phyloP scores from a whole-genome alignment of 2,888 invertebrate species.

The Hesperia comma region DNA sequence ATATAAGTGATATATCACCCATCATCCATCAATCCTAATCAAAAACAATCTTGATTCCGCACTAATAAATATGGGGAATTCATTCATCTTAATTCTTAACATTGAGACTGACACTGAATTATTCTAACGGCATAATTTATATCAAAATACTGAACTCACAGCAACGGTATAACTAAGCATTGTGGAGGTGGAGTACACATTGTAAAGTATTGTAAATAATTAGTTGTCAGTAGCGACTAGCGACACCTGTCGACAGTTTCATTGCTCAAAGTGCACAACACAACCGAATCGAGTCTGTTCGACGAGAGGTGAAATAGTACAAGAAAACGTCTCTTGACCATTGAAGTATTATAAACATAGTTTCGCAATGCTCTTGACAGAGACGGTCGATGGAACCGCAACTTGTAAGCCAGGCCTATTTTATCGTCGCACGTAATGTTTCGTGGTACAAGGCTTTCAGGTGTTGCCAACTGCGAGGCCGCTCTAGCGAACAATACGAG shows the following conservation, averaged over 20 bases:
- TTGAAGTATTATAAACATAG: too few species aligned
- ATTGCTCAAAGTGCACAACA: slow-evolving; percentile 27
- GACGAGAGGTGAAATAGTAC: too few species aligned
- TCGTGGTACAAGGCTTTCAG: too few species aligned
- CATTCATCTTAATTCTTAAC: slow-evolving; percentile 19
- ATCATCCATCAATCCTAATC: neutral
- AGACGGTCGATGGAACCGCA: too few species aligned
- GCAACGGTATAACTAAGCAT: slow-evolving; percentile 22
- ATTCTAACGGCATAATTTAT: slow-evolving; percentile 29
- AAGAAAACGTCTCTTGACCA: too few species aligned
- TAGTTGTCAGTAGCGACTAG: slow-evolving; percentile 15
- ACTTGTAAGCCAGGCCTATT: too few species aligned
- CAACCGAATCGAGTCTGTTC: slow-evolving; percentile 19
- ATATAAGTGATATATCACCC: neutral
- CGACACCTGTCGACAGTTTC: slow-evolving; percentile 21
- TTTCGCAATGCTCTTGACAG: too few species aligned
- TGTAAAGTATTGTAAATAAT: neutral
- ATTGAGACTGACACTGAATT: slow-evolving; percentile 29
- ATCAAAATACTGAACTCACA: slow-evolving; percentile 17
- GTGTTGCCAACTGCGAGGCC: too few species aligned
- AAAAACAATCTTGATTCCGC: neutral
- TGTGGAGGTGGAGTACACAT: slow-evolving; percentile 5
- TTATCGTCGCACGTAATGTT: too few species aligned
- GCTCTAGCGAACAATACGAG: too few species aligned
- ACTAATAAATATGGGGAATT: slow-evolving; percentile 27